Percentiles rank a stretch among this genome's conserved stretches.
Evolutionary conservation across 2,797 vertebrate genomes (phyloP).

Genomic region (Hoplostethus mediterraneus): DNA sequence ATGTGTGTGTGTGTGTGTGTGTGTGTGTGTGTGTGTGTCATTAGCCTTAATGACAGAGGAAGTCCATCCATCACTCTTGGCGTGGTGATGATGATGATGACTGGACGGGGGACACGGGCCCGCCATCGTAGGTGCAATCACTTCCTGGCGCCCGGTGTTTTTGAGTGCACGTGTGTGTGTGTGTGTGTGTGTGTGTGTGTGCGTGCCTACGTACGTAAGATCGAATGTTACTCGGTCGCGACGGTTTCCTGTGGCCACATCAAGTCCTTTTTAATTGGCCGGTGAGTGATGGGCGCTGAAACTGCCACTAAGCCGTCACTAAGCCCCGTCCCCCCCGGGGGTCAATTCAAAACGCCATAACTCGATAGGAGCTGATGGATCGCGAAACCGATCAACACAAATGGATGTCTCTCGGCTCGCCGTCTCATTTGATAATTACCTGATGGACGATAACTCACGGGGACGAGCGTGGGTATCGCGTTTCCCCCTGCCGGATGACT

Average conservation of each 20-base stretch:
- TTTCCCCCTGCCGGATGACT: constrained; percentile 53
- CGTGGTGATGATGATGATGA: constrained; percentile 61
- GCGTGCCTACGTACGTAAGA: constrained; percentile 13
- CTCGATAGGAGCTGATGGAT: constrained; percentile 69
- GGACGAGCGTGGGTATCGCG: constrained; percentile 46
- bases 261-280: constrained; percentile 71
- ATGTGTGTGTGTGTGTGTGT: constrained; percentile 57
- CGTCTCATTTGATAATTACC: constrained; percentile 63
- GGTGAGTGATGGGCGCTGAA: constrained; percentile 61
- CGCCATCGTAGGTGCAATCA: constrained; percentile 65
- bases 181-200: not conserved
- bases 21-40: constrained; percentile 60
- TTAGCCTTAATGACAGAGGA: constrained; percentile 71
- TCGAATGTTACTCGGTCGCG: constrained; percentile 68
- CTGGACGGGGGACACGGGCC: constrained; percentile 45
- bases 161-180: not conserved
- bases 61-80: constrained; percentile 72
- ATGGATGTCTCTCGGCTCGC: constrained; percentile 59
- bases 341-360: constrained; percentile 71
- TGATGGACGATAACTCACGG: constrained; percentile 48
- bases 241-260: constrained; percentile 71
- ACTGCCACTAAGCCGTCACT: constrained; percentile 48
- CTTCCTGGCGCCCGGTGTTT: constrained; percentile 70
- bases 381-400: constrained; percentile 58
- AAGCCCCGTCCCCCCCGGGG: too few species aligned